Evolutionary conservation across 2,888 invertebrate species (phyloP), one percentile per base, ranked within the genome.

Genomic region (Homarus gammarus): DNA sequence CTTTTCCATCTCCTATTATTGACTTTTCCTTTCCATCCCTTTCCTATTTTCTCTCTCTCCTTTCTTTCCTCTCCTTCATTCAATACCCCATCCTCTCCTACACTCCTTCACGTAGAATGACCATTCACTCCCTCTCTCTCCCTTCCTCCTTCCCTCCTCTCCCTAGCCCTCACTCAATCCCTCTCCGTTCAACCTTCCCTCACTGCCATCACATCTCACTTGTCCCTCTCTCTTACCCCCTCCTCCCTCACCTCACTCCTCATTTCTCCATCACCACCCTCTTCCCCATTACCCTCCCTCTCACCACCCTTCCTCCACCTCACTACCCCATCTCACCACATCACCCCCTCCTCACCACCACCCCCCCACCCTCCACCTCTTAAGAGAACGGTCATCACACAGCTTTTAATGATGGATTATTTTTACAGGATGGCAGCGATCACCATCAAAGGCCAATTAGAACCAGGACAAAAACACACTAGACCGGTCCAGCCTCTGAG

Each of bases 361-460:
- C 77, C 77, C 44, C 18, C n/a, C 77, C 77, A 31, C 36, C 22
- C 44, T 77, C 22, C n/a, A n/a, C n/a, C n/a, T n/a, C n/a, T n/a
- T n/a, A n/a, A n/a, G 44, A 44, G 22, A 38, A 77, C 44, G 18
- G 40, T n/a, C 44, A 18, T 49, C 27, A 70, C 36, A 49, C 82
- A 70, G 68, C 82, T 83, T 70, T 70, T 83, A 70, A 83, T 83
- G 82, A 83, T 70, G 44, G 44, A n/a, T 12, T 10, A 83, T 83
- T 83, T 83, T 83, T 83, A 27, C 44, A 38, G 82, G 40, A 31
- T 68, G 85, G 44, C 68, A 85, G 85, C 77, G 81, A 87, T 87
- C 87, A 77, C 81, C 87, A 87, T 87, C 87, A 87, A 87, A 87
- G 87, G 73, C 87, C 87, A 87, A 87, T 87, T 87, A 87, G 85